phyloP scores from a whole-genome alignment of 1,140 invertebrate species.

The Leptoteleia sp. region DNA sequence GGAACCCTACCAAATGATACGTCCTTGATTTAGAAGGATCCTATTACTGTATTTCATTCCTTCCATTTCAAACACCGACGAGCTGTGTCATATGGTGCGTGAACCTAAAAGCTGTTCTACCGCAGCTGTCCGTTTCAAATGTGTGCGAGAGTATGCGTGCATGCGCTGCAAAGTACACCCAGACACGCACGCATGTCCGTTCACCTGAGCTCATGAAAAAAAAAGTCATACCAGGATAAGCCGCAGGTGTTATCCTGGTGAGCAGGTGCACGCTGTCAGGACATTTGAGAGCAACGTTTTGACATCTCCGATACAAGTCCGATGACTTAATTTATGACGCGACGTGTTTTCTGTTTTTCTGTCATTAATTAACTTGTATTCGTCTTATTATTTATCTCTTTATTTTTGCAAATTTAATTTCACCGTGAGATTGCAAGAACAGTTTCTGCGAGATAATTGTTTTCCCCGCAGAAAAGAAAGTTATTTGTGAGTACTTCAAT shows the following conservation, averaged over 20 bases:
- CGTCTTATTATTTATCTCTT: background rate
- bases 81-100: slow-evolving; percentile 57
- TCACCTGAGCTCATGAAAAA: slow-evolving; percentile 60
- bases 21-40: slow-evolving; percentile 54
- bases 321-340: slow-evolving; percentile 43
- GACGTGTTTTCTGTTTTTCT: slow-evolving; percentile 20
- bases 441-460: too few species aligned
- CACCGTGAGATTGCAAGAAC: too few species aligned
- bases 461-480: too few species aligned
- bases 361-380: slow-evolving; percentile 18
- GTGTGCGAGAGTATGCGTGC: slow-evolving; percentile 7
- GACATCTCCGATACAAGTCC: slow-evolving; percentile 26
- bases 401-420: too few species aligned
- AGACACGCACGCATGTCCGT: slow-evolving; percentile 42
- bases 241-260: slow-evolving; percentile 56
- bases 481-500: too few species aligned
- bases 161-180: slow-evolving; percentile 33
- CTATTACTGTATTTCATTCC: slow-evolving; percentile 46
- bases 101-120: slow-evolving; percentile 40
- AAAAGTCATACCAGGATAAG: slow-evolving; percentile 60
- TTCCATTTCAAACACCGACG: slow-evolving; percentile 7
- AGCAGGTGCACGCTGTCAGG: slow-evolving; percentile 68
- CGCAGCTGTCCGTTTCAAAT: slow-evolving; percentile 52
- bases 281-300: slow-evolving; percentile 36
- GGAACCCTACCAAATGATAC: slow-evolving; percentile 29